Evolutionary conservation across 2,113 vertebrate genomes (phyloP), one percentile per base, ranked within the genome.

Genomic region (Atherinomorus stipes): DNA sequence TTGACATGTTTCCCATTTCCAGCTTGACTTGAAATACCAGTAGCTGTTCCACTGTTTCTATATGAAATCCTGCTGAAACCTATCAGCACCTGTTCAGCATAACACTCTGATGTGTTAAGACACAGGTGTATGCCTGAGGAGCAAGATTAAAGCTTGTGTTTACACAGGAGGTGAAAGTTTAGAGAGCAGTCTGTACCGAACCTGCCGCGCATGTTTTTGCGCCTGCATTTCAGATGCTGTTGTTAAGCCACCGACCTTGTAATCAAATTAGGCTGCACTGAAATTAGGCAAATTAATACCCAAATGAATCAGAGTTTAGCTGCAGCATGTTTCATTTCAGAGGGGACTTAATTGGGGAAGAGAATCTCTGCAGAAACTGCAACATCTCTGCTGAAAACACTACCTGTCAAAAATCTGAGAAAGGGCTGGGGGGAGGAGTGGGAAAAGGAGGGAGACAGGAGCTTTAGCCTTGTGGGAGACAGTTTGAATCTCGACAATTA

Each of bases 241-340:
- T 75, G 45, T 57, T 64, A 57, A 81, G 62, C 58, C 78, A 53
- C 71, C 75, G 74, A 60, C 59, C 54, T 68, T 64, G 34, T 76
- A 84, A 89, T 86, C 64, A 69, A 91, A 92, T 88, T 71, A 87
- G 62, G 63, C 71, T 82, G 76, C 65, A 65, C 18, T 64, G 72
- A 85, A 87, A 90, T 72, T 82, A 83, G 75, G 72, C 66, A 79
- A 90, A 92, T 64, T 83, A 78, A 79, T 85, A 85, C 52, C 64
- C 71, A 37, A 76, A 80, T 74, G 45, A 89, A 91, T 91, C 85
- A 85, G 82, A 89, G 87, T 90, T 90, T 68, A 92, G 87, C 89
- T 88, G 87, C 40, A 59, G 54, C 64, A 63, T 50, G 61, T 89
- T 89, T 87, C 59, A 88, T 91, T 90, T 88, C 70, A 78, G 71